Base-by-base conservation (phyloP, 2,888 invertebrate species). In the Eilema depressum region DNA sequence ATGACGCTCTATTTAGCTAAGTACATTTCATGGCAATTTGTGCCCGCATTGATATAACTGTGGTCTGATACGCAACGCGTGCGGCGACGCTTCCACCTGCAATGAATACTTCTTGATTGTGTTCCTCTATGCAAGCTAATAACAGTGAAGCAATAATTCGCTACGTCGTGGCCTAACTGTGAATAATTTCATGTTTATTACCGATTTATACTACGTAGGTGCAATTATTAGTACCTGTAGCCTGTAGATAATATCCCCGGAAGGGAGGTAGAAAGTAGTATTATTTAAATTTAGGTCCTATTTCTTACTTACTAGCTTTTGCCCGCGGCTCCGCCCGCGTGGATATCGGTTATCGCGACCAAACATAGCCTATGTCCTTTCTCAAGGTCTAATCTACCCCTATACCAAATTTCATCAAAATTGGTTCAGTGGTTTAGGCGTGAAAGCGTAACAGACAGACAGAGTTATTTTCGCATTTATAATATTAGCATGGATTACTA, bases 1-100 rank as follows among this genome's bases (percentile, higher is more conserved):
- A 70, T 68, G 68, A 73, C 74, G 72, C 75, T 78, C 76, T 66
- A 77, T 63, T 82, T 80, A 71, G 60, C 68, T 67, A 33, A 72
- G 66, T 67, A 63, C 75, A 70, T 77, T 73, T 75, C 75, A 70
- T 63, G 61, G 69, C 60, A 66, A 73, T 68, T 68, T 67, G 47
- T 65, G 57, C 68, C 71, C 30, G 53, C 59, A 60, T 59, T 47
- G 23, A 64, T 60, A 28, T 60, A 68, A n/a, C n/a, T 57, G 17
- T 47, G 17, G 37, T 20, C 74, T 70, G 75, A 76, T 78, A 76
- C 68, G 66, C 68, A 74, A n/a, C n/a, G 20, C 60, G 65, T 57
- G 14, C 25, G n/a, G 37, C 3, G 25, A 20, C 2, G 37, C 25
- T 25, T 25, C 14, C 20, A 14, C 14, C 20, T 57, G 30, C 10